Percentiles rank a stretch among this genome's conserved stretches.
phyloP scores from a whole-genome alignment of 37 sponge, comb jelly and placozoan species.

The Eunapius fragilis region DNA sequence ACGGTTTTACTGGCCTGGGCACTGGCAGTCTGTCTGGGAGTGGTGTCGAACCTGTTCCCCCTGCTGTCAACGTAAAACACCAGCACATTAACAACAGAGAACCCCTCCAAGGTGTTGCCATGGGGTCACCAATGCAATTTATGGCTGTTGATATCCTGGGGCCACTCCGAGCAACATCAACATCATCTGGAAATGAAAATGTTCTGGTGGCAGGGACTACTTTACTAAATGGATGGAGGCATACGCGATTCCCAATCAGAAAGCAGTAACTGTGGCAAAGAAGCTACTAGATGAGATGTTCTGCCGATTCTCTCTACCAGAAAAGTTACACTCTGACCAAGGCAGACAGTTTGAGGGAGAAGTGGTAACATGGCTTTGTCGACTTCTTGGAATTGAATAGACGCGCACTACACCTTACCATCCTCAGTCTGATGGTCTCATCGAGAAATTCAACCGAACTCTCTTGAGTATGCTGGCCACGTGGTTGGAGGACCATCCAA shows the following conservation, averaged over 20 bases:
- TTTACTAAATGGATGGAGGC: conserved; percentile 17
- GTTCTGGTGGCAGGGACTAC: conserved; percentile 11
- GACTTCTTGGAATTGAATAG: not conserved
- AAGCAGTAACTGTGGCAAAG: conserved; percentile 7
- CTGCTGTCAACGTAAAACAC: conserved; percentile 15
- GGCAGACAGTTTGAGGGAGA: conserved; percentile 1
- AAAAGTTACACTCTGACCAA: conserved; percentile 1
- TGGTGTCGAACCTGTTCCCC: conserved; percentile 5
- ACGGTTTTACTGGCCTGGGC: conserved; percentile 25
- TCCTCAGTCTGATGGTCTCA: conserved; percentile 25
- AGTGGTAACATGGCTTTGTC: not conserved
- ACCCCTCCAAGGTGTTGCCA: not conserved
- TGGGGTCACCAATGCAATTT: conserved; percentile 15
- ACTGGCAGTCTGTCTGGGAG: not conserved
- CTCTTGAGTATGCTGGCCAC: conserved; percentile 24
- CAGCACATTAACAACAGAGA: not conserved
- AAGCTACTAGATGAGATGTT: not conserved
- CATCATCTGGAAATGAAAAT: not conserved
- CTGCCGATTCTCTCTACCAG: not conserved
- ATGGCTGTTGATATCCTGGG: conserved; percentile 35
- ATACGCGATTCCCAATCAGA: not conserved
- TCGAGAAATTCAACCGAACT: conserved; percentile 26
- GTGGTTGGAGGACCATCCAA: not conserved
- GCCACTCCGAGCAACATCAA: conserved; percentile 11
- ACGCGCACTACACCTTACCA: too few relatives aligned